phyloP scores from a whole-genome alignment of 2,797 vertebrate genomes.

The Coreius guichenoti region DNA sequence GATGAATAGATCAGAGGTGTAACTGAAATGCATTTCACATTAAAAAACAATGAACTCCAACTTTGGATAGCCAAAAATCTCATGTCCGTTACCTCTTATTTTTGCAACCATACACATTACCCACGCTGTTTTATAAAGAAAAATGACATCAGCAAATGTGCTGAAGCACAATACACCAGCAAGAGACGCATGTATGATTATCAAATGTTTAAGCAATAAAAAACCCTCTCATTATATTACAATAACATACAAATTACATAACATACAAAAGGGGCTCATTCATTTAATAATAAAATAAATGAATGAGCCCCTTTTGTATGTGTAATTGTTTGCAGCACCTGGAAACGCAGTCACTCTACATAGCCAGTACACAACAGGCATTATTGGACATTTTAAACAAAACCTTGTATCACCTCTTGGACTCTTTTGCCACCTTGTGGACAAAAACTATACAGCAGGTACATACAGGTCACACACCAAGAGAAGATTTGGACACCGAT shows the following conservation, averaged over 20 bases:
- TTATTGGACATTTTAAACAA: neutral
- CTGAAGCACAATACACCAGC: neutral
- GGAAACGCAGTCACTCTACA: neutral
- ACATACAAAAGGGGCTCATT: too few species aligned
- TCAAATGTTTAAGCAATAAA: neutral
- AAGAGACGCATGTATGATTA: neutral
- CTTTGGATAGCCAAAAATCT: constrained; percentile 29
- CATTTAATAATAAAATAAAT: neutral
- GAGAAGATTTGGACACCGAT: too few species aligned
- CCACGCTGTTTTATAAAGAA: neutral
- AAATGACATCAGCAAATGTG: neutral
- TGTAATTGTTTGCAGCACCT: neutral
- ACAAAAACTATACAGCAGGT: neutral
- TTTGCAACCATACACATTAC: neutral
- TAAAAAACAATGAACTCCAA: constrained; percentile 5
- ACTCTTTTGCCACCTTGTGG: constrained; percentile 43
- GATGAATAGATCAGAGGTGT: constrained; percentile 33
- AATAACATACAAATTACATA: too few species aligned
- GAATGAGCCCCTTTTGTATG: neutral
- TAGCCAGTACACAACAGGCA: neutral
- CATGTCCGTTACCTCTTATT: neutral
- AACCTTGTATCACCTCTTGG: neutral
- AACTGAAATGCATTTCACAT: constrained; percentile 47
- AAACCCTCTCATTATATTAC: neutral
- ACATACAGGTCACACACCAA: neutral